These are phyloP conservation scores for Panthera leo DNA, from an alignment of 2,113 vertebrate species.

Conservation along the genomic window DNA sequence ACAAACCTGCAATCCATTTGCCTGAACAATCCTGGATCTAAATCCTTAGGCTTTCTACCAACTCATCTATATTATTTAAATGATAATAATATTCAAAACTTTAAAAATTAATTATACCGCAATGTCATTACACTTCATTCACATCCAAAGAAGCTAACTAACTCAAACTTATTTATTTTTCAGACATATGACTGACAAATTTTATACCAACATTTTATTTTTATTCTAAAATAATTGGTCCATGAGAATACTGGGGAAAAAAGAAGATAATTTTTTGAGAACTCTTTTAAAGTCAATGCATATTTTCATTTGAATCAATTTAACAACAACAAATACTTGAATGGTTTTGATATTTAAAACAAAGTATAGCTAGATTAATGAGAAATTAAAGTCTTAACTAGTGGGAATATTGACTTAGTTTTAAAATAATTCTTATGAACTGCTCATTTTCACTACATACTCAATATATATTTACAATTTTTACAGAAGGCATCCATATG, in stretches of 20 bases:
- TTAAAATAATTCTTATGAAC: slow-evolving; percentile 56
- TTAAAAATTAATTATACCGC: background rate
- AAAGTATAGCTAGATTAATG: background rate
- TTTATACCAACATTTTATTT: background rate
- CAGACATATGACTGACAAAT: background rate
- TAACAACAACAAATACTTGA: background rate
- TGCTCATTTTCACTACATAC: background rate
- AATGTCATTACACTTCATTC: background rate
- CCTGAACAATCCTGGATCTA: background rate
- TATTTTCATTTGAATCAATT: background rate
- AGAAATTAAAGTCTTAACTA: slow-evolving; percentile 61
- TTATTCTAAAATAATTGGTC: background rate
- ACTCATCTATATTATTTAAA: background rate
- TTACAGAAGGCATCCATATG: background rate
- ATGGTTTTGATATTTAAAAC: background rate
- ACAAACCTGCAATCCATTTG: background rate
- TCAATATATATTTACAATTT: background rate
- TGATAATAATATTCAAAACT: background rate
- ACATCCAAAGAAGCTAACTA: background rate
- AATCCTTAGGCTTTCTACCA: background rate
- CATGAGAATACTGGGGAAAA: slow-evolving; percentile 14
- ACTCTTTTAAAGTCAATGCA: slow-evolving; percentile 32
- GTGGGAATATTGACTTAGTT: slow-evolving; percentile 22
- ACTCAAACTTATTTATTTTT: background rate
- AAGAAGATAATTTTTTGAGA: background rate